Evolutionary conservation across 2,113 vertebrate species (phyloP).

Genomic region (Daboia siamensis): DNA sequence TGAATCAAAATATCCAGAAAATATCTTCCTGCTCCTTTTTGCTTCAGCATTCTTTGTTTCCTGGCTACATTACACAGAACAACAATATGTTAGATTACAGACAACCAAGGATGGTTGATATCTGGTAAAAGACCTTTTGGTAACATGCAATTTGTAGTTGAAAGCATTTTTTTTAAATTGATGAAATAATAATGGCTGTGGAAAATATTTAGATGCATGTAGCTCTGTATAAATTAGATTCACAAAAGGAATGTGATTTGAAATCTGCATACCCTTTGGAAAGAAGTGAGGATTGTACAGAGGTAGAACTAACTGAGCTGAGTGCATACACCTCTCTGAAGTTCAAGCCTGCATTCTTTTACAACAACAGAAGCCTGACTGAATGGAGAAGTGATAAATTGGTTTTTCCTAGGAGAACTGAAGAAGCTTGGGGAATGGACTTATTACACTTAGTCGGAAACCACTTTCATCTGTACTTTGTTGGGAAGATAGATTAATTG

Average conservation of each 20-base stretch:
- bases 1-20: not conserved
- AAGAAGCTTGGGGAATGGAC: not conserved
- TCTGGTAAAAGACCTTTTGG: not conserved
- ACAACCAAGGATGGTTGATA: not conserved
- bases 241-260: not conserved
- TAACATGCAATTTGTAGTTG: not conserved
- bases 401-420: not conserved
- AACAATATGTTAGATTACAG: not conserved
- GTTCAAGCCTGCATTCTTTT: not conserved
- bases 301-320: not conserved
- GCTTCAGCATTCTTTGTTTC: not conserved
- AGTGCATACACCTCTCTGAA: not conserved
- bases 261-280: not conserved
- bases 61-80: not conserved
- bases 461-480: not conserved
- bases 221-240: not conserved
- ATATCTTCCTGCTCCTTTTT: not conserved
- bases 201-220: not conserved
- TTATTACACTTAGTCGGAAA: not conserved
- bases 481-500: not conserved
- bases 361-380: not conserved
- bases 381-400: not conserved
- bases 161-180: not conserved
- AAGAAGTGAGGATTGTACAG: not conserved
- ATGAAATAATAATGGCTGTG: not conserved